These are phyloP conservation scores for Drosophila setosimentum DNA, from an alignment of 2,888 invertebrate genomes.

Conservation along the genomic window DNA sequence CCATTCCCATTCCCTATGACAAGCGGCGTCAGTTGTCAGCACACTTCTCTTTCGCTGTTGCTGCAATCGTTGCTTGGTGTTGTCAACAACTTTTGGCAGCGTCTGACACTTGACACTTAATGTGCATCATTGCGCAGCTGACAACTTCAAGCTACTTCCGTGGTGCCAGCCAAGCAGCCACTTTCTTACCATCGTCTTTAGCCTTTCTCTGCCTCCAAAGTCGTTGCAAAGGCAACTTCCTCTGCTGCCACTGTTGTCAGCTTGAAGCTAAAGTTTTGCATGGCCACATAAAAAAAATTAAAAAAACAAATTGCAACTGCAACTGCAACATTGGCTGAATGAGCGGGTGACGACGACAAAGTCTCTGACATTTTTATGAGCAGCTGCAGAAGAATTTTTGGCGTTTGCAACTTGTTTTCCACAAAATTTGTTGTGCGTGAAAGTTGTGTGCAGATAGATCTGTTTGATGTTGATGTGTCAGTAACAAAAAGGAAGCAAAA, in stretches of 20 bases:
- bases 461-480: conserved; percentile 40
- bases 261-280: conserved; percentile 69
- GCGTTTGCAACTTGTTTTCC: conserved; percentile 62
- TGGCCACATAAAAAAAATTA: conserved; percentile 50
- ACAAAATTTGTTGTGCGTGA: conserved; percentile 73
- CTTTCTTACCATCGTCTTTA: not conserved
- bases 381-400: conserved; percentile 69
- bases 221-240: conserved; percentile 18
- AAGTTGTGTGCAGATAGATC: conserved; percentile 39
- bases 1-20: conserved; percentile 42
- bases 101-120: conserved; percentile 78
- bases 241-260: conserved; percentile 34
- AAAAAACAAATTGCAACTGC: conserved; percentile 67
- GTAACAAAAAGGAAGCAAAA: conserved; percentile 19
- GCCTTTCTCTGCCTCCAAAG: not conserved
- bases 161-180: conserved; percentile 59
- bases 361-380: conserved; percentile 71
- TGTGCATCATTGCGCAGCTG: conserved; percentile 80
- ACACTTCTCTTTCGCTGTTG: conserved; percentile 39
- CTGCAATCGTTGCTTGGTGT: conserved; percentile 49
- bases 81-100: conserved; percentile 74
- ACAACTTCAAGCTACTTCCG: conserved; percentile 80
- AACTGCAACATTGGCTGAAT: conserved; percentile 38
- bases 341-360: conserved; percentile 15
- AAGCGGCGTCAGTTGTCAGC: conserved; percentile 58